Evolutionary conservation across 2,113 vertebrate species (phyloP).

Genomic region (Hemiscyllium ocellatum): DNA sequence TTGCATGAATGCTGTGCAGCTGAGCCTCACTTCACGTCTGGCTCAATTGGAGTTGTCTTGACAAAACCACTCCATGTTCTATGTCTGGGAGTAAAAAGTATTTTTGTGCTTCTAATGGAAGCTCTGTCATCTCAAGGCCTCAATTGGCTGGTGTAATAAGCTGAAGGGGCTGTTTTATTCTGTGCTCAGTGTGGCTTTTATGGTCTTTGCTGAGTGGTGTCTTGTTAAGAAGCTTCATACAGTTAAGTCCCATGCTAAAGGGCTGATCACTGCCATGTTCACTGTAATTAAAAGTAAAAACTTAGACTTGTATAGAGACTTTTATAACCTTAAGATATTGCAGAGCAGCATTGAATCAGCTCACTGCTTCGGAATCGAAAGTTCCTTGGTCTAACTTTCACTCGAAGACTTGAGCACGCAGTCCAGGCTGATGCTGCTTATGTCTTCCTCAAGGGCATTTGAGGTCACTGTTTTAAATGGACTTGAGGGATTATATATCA

Average conservation of each 20-base stretch:
- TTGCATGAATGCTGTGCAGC: neutral
- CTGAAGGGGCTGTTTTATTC: neutral
- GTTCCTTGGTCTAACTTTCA: neutral
- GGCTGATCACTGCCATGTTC: neutral
- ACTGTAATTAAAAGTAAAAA: neutral
- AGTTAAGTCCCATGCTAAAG: neutral
- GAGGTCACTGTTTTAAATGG: neutral
- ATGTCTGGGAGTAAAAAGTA: neutral
- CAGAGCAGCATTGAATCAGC: neutral
- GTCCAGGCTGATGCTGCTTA: neutral
- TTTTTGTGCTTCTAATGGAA: slow-evolving; percentile 21
- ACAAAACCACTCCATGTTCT: neutral
- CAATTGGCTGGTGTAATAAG: neutral
- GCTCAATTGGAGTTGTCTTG: neutral
- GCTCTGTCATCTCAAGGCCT: neutral
- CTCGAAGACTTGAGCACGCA: neutral
- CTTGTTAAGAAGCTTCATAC: neutral
- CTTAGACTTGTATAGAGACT: neutral
- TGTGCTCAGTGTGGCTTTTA: neutral
- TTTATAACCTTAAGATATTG: neutral
- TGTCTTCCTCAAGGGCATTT: neutral
- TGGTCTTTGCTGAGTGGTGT: neutral
- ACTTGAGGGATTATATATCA: neutral
- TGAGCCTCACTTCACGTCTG: neutral
- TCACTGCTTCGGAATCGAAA: neutral